Evolutionary conservation across 37 sponge, comb jelly and placozoan genomes (phyloP).

Genomic region (Chondrosia reniformis): DNA sequence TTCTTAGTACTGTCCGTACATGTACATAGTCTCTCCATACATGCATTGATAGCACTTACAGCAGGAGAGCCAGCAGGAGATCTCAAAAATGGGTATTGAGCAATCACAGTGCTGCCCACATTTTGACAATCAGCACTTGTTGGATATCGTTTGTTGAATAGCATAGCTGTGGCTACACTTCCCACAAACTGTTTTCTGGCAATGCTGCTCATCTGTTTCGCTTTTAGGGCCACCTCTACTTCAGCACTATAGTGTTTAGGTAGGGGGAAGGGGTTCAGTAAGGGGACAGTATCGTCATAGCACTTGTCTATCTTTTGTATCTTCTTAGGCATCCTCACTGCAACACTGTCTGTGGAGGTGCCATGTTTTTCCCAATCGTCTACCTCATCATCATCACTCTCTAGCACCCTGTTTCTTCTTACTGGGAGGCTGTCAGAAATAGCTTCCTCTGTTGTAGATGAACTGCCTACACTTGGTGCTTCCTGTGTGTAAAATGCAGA

Average conservation of each 20-base stretch:
- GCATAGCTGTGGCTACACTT: slow-evolving; percentile 9
- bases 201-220: neutral
- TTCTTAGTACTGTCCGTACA: too few species aligned
- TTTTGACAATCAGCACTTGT: slow-evolving; percentile 14
- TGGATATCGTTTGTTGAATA: slow-evolving; percentile 17
- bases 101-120: slow-evolving; percentile 15
- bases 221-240: slow-evolving; percentile 9
- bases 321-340: neutral
- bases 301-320: neutral
- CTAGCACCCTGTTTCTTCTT: neutral
- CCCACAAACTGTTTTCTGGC: neutral
- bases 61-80: neutral
- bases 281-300: slow-evolving; percentile 22
- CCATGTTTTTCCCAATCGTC: neutral
- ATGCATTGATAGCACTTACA: too few species aligned
- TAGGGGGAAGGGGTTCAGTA: slow-evolving; percentile 32
- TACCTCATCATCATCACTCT: neutral
- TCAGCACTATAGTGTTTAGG: slow-evolving; percentile 22
- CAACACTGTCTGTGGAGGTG: neutral
- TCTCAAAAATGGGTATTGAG: neutral
- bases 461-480: too few species aligned
- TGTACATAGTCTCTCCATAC: too few species aligned
- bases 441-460: too few species aligned
- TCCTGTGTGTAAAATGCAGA: too few species aligned
- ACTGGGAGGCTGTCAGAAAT: too few species aligned